Evolutionary conservation across 2,797 vertebrate genomes (phyloP).

Genomic region (Mionectes olivaceus): DNA sequence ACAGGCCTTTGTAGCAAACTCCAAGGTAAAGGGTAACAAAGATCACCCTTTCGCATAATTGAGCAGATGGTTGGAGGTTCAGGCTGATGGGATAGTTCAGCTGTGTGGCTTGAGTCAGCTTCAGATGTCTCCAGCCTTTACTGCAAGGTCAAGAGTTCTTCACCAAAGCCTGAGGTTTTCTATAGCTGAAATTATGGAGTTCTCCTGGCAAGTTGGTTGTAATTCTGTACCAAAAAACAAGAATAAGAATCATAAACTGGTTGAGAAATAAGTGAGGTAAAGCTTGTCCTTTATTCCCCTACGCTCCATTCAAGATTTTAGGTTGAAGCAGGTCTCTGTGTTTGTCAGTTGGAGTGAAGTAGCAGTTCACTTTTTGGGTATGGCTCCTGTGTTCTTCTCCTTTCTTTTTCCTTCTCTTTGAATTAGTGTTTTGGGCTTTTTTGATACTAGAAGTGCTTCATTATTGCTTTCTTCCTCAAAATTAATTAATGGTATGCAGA

Average conservation of each 20-base stretch:
- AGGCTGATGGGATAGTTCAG: neutral
- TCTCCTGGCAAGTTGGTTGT: neutral
- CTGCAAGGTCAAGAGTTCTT: neutral
- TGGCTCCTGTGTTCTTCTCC: neutral
- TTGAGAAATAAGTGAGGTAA: neutral
- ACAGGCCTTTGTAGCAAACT: neutral
- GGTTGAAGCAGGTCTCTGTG: neutral
- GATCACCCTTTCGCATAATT: neutral
- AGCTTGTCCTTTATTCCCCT: neutral
- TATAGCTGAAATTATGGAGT: neutral
- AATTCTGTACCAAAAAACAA: neutral
- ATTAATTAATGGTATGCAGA: neutral
- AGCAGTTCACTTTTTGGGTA: neutral
- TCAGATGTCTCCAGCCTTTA: neutral
- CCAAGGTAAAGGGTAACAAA: neutral
- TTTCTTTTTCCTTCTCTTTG: neutral
- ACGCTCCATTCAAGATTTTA: neutral
- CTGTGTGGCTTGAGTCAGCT: neutral
- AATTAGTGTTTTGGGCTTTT: neutral
- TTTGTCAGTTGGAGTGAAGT: neutral
- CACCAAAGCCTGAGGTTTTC: neutral
- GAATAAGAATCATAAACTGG: neutral
- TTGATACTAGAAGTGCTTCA: neutral
- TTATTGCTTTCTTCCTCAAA: neutral
- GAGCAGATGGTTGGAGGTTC: neutral